phyloP scores from a whole-genome alignment of 2,888 invertebrate genomes.

The Lordiphosa andalusiaca region DNA sequence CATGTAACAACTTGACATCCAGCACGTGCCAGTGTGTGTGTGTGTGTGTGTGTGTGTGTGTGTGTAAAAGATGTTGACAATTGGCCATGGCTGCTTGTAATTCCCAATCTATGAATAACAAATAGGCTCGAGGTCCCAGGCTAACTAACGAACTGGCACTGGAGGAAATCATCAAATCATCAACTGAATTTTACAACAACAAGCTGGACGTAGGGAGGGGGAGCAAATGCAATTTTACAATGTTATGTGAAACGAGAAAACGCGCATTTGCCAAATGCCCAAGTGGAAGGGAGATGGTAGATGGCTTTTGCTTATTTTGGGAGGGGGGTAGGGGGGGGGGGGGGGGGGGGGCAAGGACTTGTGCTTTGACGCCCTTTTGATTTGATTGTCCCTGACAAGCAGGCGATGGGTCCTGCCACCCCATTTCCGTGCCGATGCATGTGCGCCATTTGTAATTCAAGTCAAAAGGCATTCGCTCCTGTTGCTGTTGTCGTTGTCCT shows the following conservation, averaged over 20 bases:
- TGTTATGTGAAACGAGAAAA: slow-evolving; percentile 63
- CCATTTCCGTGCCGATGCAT: slow-evolving; percentile 15
- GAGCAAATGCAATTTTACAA: slow-evolving; percentile 70
- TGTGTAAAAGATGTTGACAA: slow-evolving; percentile 57
- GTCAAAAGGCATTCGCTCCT: slow-evolving; percentile 47
- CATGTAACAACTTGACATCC: slow-evolving; percentile 60
- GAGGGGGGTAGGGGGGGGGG: no score
- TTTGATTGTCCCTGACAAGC: slow-evolving; percentile 70
- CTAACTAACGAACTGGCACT: slow-evolving; percentile 34
- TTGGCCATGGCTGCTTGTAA: slow-evolving; percentile 70
- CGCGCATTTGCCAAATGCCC: slow-evolving; percentile 17
- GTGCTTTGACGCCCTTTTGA: slow-evolving; percentile 71
- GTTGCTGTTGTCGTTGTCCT: slow-evolving; percentile 1
- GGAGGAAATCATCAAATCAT: slow-evolving; percentile 67
- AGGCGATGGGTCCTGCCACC: not conserved
- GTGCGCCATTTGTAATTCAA: slow-evolving; percentile 68
- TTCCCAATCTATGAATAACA: slow-evolving; percentile 75
- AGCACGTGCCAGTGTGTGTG: slow-evolving; percentile 40
- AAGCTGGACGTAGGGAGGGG: slow-evolving; percentile 15
- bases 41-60: slow-evolving; percentile 3
- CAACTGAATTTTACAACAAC: slow-evolving; percentile 60
- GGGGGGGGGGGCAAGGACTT: slow-evolving; percentile 47
- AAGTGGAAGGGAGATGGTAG: slow-evolving; percentile 3
- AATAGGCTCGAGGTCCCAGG: slow-evolving; percentile 61
- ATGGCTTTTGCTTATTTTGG: slow-evolving; percentile 2